phyloP scores from a whole-genome alignment of 1,140 invertebrate species.

The Trachymyrmex cornetzi region DNA sequence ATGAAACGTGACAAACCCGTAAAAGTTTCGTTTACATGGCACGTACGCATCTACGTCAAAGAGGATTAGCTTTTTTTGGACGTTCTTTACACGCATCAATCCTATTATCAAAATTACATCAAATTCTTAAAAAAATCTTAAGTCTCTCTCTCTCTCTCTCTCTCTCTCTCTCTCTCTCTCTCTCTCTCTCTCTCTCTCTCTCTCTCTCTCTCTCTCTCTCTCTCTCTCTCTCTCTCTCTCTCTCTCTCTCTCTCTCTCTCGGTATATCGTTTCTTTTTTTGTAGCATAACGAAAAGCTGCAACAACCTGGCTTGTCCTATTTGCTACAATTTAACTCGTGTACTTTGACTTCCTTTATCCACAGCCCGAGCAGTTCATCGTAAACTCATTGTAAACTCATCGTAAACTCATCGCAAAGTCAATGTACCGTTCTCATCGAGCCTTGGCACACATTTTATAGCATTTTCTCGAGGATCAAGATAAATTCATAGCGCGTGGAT shows the following conservation, averaged over 20 bases:
- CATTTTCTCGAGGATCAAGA: slow-evolving; percentile 22
- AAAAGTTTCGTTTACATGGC: slow-evolving; percentile 46
- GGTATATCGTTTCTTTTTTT: background rate
- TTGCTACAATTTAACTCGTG: slow-evolving; percentile 7
- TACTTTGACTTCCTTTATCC: slow-evolving; percentile 18
- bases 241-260: too few species aligned
- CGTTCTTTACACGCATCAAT: background rate
- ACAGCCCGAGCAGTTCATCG: background rate
- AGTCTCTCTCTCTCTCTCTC: too few species aligned
- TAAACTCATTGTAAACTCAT: slow-evolving; percentile 55
- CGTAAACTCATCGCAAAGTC: slow-evolving; percentile 20
- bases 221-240: too few species aligned
- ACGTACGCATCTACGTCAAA: background rate
- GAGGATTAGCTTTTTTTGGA: slow-evolving; percentile 18
- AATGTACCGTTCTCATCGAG: slow-evolving; percentile 17
- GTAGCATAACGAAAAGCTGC: background rate
- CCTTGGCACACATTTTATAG: slow-evolving; percentile 11
- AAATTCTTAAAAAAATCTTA: background rate
- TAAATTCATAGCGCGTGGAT: slow-evolving; percentile 6
- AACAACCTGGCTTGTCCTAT: slow-evolving; percentile 1
- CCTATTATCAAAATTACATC: background rate
- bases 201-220: too few species aligned
- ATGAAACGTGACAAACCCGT: slow-evolving; percentile 49
- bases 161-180: too few species aligned
- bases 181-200: too few species aligned